Base-by-base conservation (phyloP, 2,888 invertebrate species). In the Athalia circularis region DNA sequence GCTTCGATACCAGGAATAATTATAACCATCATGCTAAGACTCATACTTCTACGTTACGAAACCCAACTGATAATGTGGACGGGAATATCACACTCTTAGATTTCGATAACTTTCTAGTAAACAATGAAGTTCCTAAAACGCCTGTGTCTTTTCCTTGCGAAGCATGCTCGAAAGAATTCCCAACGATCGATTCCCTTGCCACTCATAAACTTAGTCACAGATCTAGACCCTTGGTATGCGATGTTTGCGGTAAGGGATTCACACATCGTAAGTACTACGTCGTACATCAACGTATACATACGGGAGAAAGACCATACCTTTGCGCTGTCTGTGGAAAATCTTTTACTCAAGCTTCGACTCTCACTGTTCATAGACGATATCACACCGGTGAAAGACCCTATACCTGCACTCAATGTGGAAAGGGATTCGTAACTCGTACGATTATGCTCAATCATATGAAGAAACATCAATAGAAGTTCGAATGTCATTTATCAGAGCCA, bases 281-380 rank as follows among this genome's bases (percentile, higher is more conserved):
- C 29, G 90, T 90, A 5, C 90, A 90, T 84, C 90, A 90, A 79
- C 86, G 90, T 45, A 88, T 91, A 59, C 92, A 92, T 81, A 91
- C 91, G 0, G 92, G 92, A 6, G 91, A 91, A 79, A 87, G 91
- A 57, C 92, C 92, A 0, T 92, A 91, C 80, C 84, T 90, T 5
- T 92, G 92, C 81, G 90, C 91, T 15, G 89, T 90, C 88, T 90
- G 90, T 77, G 89, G 89, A 57, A 90, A 90, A 80, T 89, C 89
- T 3, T 90, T 90, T 65, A 90, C 90, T 5, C 90, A 90, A 80
- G 89, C 89, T 5, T 89, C 90, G 7, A 89, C 90, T 3, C 85
- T 90, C 9, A 90, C 88, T 57, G 89, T 90, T 3, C 90, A 90
- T 82, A 87, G 89, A 3, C 86, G 90, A 0, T 89, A 90, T 82